Evolutionary conservation across 1,140 invertebrate genomes (phyloP).

Genomic region (Pogonomyrmex californicus): DNA sequence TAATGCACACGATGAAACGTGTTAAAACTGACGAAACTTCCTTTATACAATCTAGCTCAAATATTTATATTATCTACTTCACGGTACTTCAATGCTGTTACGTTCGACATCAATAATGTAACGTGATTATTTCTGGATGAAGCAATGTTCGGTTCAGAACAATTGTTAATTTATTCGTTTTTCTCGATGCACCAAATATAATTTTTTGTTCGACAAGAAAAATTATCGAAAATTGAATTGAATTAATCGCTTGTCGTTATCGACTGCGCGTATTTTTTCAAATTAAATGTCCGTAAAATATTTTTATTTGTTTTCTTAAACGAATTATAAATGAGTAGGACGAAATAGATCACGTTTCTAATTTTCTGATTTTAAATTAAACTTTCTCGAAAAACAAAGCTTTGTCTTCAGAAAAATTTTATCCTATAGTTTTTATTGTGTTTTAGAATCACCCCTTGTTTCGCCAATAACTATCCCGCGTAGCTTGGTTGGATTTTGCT

Average conservation of each 20-base stretch:
- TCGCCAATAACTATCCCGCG: neutral
- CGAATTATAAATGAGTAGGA: neutral
- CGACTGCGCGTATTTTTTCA: neutral
- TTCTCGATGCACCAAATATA: neutral
- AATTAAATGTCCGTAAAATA: neutral
- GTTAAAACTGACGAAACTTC: conserved; percentile 9
- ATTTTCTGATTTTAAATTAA: conserved; percentile 14
- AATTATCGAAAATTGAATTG: neutral
- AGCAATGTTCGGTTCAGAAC: neutral
- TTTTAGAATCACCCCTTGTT: neutral
- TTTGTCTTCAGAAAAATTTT: conserved; percentile 11
- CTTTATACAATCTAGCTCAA: too few relatives aligned
- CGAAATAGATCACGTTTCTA: neutral
- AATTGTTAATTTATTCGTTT: neutral
- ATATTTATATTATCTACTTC: neutral
- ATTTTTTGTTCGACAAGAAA: neutral
- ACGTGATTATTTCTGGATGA: neutral
- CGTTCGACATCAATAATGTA: neutral
- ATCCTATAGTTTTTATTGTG: neutral
- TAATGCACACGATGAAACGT: neutral
- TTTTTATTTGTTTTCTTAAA: neutral
- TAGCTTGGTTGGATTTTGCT: neutral
- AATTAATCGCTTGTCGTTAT: too few relatives aligned
- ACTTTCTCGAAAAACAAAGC: conserved; percentile 21
- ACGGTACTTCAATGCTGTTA: too few relatives aligned